Evolutionary conservation across 2,113 vertebrate genomes (phyloP), one percentile per base, ranked within the genome.

Genomic region (Crotalus horridus): DNA sequence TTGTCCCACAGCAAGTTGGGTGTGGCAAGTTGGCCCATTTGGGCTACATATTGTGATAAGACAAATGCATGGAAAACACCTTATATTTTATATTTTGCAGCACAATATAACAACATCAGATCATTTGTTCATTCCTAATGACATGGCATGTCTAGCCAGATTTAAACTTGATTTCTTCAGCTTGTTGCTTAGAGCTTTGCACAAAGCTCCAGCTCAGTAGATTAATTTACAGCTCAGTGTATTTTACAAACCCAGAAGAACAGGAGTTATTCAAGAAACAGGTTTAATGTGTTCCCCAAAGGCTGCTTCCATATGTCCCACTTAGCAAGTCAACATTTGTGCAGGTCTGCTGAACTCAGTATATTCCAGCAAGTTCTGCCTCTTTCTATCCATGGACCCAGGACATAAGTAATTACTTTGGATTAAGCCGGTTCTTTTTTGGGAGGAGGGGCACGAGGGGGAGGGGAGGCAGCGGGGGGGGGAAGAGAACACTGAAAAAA

Each of bases 371-470:
- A 46, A 26, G 10, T 6, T 43, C 46, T 3, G 4, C 0, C 4
- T 91, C 93, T 94, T 94, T 88, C 59, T 91, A 58, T 46, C 87
- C 64, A 56, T 96, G 87, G 87, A 91, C 93, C 93, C 12, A 0
- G 94, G 88, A 64, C 61, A 74, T 94, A 95, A 96, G 87, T 94
- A 94, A 23, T 74, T 95, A 86, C 89, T 87, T 91, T 91, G 90
- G 92, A 93, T 96, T 96, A 95, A 95, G 88, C 5, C 89, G 95
- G 91, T 95, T 92, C 92, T 93, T 89, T 94, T 87, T 88, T 81
- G 53, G 88, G 93, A 13, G 0, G 12, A 13, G 1, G 4, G 21
- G 56, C 48, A 9, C 23, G 21, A 2, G 21, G 29, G 5, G 12
- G 61, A 0, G 61, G 5, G 91, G 64, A 96, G 93, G 48, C 8